Evolutionary conservation across 2,797 vertebrate species (phyloP).

Genomic region (Taeniopygia guttata): DNA sequence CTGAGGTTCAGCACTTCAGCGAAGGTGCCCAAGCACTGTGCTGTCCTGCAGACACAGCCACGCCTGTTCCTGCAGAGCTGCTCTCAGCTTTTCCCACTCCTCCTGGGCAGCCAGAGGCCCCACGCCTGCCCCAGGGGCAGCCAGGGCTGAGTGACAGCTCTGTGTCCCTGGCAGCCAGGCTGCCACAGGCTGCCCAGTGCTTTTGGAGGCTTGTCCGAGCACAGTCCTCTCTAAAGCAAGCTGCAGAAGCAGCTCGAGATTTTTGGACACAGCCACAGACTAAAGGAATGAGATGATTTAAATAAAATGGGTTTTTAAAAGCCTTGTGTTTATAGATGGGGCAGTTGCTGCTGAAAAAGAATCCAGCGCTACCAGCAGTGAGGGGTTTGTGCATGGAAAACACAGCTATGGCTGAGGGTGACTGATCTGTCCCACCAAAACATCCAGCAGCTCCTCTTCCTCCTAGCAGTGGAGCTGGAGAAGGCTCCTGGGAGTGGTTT

Average conservation of each 20-base stretch:
- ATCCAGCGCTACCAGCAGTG: accelerated
- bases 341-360: accelerated
- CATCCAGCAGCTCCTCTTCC: background rate
- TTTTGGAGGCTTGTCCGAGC: background rate
- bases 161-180: background rate
- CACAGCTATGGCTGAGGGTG: background rate
- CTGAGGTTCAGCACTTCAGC: background rate
- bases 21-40: background rate
- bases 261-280: background rate
- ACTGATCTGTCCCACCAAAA: background rate
- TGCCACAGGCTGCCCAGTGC: background rate
- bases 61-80: background rate
- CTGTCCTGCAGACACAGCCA: background rate
- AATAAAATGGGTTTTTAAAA: background rate
- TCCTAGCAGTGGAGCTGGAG: background rate
- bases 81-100: too few species aligned
- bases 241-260: background rate
- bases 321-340: background rate
- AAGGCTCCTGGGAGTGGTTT: background rate
- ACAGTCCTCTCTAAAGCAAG: background rate
- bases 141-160: background rate
- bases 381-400: background rate
- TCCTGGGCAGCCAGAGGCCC: accelerated
- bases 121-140: background rate
- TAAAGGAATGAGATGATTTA: background rate